Evolutionary conservation across 2,888 invertebrate species (phyloP), one percentile per base, ranked within the genome.

Genomic region (Oscheius onirici): DNA sequence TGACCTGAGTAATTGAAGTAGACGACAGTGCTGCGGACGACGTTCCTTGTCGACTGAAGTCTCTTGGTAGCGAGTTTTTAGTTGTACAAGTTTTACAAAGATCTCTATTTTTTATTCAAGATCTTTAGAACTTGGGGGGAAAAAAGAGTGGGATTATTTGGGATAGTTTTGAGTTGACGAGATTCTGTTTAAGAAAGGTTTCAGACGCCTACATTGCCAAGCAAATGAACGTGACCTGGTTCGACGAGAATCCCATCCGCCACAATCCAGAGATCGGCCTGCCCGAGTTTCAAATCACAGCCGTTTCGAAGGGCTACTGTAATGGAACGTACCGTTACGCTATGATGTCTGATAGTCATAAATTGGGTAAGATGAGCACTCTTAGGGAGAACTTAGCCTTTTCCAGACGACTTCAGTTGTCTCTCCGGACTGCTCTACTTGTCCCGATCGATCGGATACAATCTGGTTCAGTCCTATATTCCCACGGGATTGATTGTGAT

Each of bases 151-250:
- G n/a, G n/a, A n/a, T n/a, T n/a, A n/a, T n/a, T n/a, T n/a, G n/a
- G n/a, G n/a, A n/a, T n/a, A n/a, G n/a, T n/a, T n/a, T n/a, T n/a
- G n/a, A n/a, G n/a, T n/a, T n/a, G n/a, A n/a, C n/a, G n/a, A n/a
- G n/a, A n/a, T n/a, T n/a, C n/a, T n/a, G n/a, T n/a, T n/a, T n/a
- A n/a, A n/a, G n/a, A n/a, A n/a, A n/a, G n/a, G n/a, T n/a, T 80
- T 73, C 69, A 85, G 85, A 86, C 54, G 86, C 86, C 0, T 83
- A 86, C 65, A 81, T 86, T 68, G 85, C 83, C 8, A 79, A 77
- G n/a, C 81, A 86, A 73, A 83, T 86, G 26, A 83, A 86, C 44
- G 82, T 86, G 10, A 83, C 81, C 8, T 86, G 86, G 86, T 86
- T 86, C 75, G 68, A 74, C 41, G 60, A 55, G 20, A 75, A 80